These are phyloP conservation scores for Haemorhous mexicanus DNA, from an alignment of 2,113 vertebrate genomes.

Conservation along the genomic window DNA sequence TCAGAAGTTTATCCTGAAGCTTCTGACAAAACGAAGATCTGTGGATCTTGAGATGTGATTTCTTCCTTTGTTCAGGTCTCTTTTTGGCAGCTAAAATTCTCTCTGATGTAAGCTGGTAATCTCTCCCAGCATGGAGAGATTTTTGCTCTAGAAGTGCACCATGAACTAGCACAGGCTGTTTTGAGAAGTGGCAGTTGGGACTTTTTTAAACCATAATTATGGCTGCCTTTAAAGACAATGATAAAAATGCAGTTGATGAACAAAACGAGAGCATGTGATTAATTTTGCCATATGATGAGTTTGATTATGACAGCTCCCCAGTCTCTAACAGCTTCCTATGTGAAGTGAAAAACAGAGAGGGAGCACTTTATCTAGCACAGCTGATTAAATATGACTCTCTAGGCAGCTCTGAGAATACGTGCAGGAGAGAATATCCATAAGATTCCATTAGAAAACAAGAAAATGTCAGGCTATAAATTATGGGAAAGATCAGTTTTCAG, in stretches of 20 bases:
- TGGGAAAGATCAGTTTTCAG: not conserved
- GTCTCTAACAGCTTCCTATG: not conserved
- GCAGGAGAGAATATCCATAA: not conserved
- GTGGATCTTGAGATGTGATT: not conserved
- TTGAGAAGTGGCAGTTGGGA: not conserved
- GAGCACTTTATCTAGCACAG: not conserved
- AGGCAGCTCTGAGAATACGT: not conserved
- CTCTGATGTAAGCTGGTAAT: not conserved
- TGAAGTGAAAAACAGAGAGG: not conserved
- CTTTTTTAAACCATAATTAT: conserved; percentile 10
- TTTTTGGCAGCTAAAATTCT: not conserved
- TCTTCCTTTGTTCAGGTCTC: not conserved
- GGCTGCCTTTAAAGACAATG: not conserved
- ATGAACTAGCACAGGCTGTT: not conserved
- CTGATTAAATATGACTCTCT: not conserved
- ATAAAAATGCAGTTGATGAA: conserved; percentile 17
- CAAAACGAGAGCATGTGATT: not conserved
- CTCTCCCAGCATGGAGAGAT: not conserved
- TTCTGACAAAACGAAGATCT: not conserved
- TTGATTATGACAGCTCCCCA: conserved; percentile 23
- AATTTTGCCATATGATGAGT: not conserved
- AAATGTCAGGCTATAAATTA: conserved; percentile 11
- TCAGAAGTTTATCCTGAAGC: not conserved
- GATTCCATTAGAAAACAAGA: not conserved
- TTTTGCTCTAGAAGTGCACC: not conserved